Base-by-base conservation (phyloP, 2,888 invertebrate species). In the Oligia strigilis region DNA sequence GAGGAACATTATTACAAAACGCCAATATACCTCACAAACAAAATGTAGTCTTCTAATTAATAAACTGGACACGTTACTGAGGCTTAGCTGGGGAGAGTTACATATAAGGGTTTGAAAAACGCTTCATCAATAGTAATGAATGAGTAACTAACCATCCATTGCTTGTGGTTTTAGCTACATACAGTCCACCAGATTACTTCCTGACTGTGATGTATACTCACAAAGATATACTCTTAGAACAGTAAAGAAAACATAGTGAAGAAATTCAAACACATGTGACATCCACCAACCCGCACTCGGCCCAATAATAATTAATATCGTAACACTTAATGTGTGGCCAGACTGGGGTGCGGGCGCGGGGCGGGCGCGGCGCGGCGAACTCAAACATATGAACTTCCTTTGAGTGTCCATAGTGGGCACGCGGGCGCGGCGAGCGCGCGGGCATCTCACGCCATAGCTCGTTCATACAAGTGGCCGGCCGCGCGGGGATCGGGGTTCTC, bases 121-220 rank as follows among this genome's bases (percentile, higher is more conserved):
- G 58, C 46, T 49, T 79, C 46, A 49, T 17, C 49, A 78, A 77
- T 78, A 77, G 6, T 71, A 58, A 80, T 66, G 46, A 40, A 62
- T 46, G 36, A 60, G 13, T n/a, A n/a, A 40, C 14, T n/a, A 49
- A 40, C 3, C 3, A 13, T 62, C 46, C 23, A 17, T 29, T 72
- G 36, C 46, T 81, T 55, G 17, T 58, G 19, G n/a, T 4, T 66
- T 78, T 55, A 76, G 40, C n/a, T 76, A 40, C 19, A 19, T 14
- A 66, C 11, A n/a, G 19, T 40, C 58, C 17, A 19, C 1, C 23
- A 40, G 36, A 36, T 36, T 36, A 36, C 36, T 36, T 36, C 36
- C 36, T 36, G 36, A 3, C 36, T 36, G 36, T 36, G 29, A 17
- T 72, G 3, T 43, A 29, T 40, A 36, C 65, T 58, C 17, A 46